Base-by-base conservation (phyloP, 2,113 vertebrate species). In the Nycticebus coucang region DNA sequence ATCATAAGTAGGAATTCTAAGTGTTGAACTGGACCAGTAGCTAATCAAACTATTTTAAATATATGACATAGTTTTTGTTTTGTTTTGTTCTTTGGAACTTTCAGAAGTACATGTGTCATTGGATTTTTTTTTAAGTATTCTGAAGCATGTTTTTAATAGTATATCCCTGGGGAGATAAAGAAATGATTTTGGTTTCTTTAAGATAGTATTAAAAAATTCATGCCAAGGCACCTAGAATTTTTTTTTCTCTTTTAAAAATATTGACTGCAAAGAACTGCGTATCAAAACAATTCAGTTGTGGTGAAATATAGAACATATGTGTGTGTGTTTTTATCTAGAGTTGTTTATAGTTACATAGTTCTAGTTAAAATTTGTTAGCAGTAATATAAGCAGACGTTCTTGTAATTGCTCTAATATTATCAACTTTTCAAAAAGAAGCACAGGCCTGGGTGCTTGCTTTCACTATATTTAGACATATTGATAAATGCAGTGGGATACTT, bases 131-230 rank as follows among this genome's bases (percentile, higher is more conserved):
- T 37, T 15, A 8, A 69, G 4, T 87, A 71, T 78, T 85, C 12
- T 11, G 15, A 88, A 85, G 50, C 12, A 78, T 7, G 30, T 60
- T 92, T 84, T 91, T 72, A 71, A 68, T 78, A 37, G 22, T 95
- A n/a, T 74, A 1, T 80, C 68, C 72, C 87, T 50, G 57, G 24
- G 19, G 19, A 91, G 71, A 82, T 93, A 87, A 92, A 91, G 21
- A 35, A 66, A 45, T 82, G 4, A 71, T 91, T 87, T 95, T 85
- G 72, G 37, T 75, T 89, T 59, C 2, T 64, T 94, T 83, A 93
- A 95, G 64, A 79, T 78, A 77, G 62, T 86, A 79, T 37, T 95
- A 68, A 57, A 95, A 95, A 97, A 60, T 86, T 95, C 3, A 74
- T 84, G 37, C 35, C 26, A 79, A 60, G 26, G 19, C 14, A 91